Evolutionary conservation across 2,888 invertebrate species (phyloP).

Genomic region (Globia sparganii): DNA sequence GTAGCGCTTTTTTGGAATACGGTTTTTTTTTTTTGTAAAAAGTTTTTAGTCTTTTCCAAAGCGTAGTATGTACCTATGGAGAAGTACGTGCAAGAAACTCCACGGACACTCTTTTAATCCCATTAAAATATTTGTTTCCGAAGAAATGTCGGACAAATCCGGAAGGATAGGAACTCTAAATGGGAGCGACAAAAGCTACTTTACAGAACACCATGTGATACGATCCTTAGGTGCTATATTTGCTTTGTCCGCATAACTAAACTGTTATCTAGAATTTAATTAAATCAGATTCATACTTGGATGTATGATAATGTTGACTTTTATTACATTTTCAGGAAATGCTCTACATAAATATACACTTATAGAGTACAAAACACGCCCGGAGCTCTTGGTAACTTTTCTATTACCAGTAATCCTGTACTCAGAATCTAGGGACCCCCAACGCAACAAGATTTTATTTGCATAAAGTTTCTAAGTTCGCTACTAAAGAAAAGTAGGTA

Average conservation of each 20-base stretch:
- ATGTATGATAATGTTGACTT: neutral
- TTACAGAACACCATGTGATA: conserved; percentile 1
- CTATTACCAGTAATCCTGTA: conserved; percentile 20
- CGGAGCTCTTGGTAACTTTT: conserved; percentile 11
- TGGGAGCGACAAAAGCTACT: neutral
- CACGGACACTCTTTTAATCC: neutral
- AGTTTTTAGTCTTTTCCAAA: too few relatives aligned
- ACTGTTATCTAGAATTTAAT: neutral
- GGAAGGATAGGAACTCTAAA: neutral
- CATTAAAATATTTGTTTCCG: neutral
- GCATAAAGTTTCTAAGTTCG: conserved; percentile 50
- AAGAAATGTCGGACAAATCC: neutral
- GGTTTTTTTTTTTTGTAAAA: too few relatives aligned
- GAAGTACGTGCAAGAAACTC: neutral
- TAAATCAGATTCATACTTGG: neutral
- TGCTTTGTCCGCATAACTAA: neutral
- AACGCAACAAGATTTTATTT: conserved; percentile 42
- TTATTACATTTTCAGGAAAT: conserved; percentile 14
- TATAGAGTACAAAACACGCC: neutral
- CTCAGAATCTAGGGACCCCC: conserved; percentile 48
- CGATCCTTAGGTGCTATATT: too few relatives aligned
- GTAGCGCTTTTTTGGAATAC: too few relatives aligned
- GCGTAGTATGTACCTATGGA: neutral
- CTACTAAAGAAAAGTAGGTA: conserved; percentile 54
- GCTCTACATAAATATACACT: neutral